Evolutionary conservation across 2,113 vertebrate species (phyloP).

Genomic region (Saimiri boliviensis): DNA sequence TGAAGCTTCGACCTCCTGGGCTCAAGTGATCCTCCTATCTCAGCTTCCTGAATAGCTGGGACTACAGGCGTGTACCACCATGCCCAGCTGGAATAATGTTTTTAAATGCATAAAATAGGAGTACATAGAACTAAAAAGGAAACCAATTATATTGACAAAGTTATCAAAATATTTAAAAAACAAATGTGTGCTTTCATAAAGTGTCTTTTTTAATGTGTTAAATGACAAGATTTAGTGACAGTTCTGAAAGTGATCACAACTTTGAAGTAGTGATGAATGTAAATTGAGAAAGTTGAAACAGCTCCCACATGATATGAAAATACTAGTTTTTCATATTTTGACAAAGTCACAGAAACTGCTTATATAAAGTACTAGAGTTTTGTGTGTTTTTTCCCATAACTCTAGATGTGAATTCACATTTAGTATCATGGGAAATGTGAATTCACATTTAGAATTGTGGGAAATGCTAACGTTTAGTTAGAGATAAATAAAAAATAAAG

Average conservation of each 20-base stretch:
- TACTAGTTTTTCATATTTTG: neutral
- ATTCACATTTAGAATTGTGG: neutral
- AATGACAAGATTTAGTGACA: neutral
- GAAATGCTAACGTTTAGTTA: neutral
- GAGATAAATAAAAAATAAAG: neutral
- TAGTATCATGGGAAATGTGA: neutral
- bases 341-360: neutral
- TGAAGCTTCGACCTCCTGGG: too few relatives aligned
- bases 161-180: neutral
- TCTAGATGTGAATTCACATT: neutral
- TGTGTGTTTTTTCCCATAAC: neutral
- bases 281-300: neutral
- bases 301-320: neutral
- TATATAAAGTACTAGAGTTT: neutral
- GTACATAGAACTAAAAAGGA: neutral
- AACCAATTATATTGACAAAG: neutral
- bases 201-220: neutral
- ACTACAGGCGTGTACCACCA: too few relatives aligned
- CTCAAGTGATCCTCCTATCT: too few relatives aligned
- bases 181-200: neutral
- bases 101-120: conserved; percentile 9
- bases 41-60: too few relatives aligned
- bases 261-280: neutral
- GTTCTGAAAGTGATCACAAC: neutral
- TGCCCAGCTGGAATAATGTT: neutral